Base-by-base conservation (phyloP, 2,888 invertebrate species). In the Rhagonycha lutea region DNA sequence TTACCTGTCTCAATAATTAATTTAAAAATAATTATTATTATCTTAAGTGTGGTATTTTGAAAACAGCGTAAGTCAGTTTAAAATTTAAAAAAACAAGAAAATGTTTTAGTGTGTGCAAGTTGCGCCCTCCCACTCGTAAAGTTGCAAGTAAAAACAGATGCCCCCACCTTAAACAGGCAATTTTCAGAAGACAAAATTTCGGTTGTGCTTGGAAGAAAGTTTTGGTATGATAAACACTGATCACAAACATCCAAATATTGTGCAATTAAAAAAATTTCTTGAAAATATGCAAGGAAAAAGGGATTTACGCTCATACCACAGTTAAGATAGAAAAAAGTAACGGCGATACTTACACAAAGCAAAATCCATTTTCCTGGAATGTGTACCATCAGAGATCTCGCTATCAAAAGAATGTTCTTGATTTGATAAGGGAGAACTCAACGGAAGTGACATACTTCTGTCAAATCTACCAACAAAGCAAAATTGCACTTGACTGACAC, bases 321-420 rank as follows among this genome's bases (percentile, higher is more conserved):
- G 72, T 74, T 63, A 70, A 70, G 71, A 71, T 61, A 23, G 23
- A 68, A 77, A 75, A 69, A 79, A 26, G 78, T 75, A 75, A 62
- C 63, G 60, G 8, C 26, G 72, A 76, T 79, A 85, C 95, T 95
- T 93, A 96, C 96, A 96, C 86, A 95, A 90, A 78, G 95, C 94
- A 86, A 95, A 92, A 86, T 96, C 95, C 94, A 95, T 95, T 87
- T 94, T 93, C 81, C 94, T 90, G 81, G 90, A 87, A 79, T 91
- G 91, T 76, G 91, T 77, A 69, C 78, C 79, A 73, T 86, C 87
- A 28, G 85, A 81, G 79, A 87, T 79, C 23, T 89, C 88, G 32
- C 88, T 88, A 74, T 91, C 91, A 24, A 87, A 87, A 63, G 88
- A 89, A 79, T 85, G 87, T 72, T 90, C 90, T 79, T 88, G 88